Evolutionary conservation across 2,797 vertebrate species (phyloP).

Genomic region (Anguilla marmorata): DNA sequence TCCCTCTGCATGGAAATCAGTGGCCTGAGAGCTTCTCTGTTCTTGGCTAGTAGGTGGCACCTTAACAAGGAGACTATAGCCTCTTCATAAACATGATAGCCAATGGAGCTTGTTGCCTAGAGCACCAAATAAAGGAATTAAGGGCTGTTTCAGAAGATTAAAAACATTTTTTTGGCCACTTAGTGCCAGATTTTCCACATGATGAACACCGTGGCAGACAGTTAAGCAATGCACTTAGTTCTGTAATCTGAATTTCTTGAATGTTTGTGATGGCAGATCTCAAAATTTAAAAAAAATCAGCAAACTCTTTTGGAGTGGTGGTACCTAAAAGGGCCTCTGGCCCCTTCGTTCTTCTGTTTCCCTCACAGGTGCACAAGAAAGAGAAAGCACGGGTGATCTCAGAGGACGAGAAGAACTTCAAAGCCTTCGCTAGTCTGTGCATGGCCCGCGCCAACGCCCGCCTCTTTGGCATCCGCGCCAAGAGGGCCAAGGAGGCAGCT

Average conservation of each 20-base stretch:
- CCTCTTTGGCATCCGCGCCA: constrained; percentile 94
- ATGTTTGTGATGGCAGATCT: background rate
- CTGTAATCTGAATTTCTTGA: background rate
- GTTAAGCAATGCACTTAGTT: background rate
- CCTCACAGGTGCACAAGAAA: constrained; percentile 81
- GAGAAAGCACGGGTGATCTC: constrained; percentile 91
- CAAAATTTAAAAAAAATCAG: background rate
- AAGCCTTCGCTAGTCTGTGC: constrained; percentile 92
- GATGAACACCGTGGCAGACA: background rate
- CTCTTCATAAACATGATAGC: too few species aligned
- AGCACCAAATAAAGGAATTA: too few species aligned
- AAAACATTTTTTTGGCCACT: background rate
- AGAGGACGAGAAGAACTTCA: constrained; percentile 97
- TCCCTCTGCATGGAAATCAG: too few species aligned
- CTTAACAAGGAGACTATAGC: too few species aligned
- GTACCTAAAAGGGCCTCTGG: background rate
- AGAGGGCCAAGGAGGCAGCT: constrained; percentile 93
- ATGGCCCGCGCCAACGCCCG: constrained; percentile 93
- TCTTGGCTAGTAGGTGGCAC: too few species aligned
- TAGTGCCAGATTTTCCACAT: background rate
- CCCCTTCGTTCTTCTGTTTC: background rate
- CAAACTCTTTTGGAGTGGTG: background rate
- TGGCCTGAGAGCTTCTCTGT: too few species aligned
- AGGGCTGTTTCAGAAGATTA: background rate
- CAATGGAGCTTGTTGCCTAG: too few species aligned